Evolutionary conservation across 2,888 invertebrate genomes (phyloP).

Genomic region (Dicycla oo): DNA sequence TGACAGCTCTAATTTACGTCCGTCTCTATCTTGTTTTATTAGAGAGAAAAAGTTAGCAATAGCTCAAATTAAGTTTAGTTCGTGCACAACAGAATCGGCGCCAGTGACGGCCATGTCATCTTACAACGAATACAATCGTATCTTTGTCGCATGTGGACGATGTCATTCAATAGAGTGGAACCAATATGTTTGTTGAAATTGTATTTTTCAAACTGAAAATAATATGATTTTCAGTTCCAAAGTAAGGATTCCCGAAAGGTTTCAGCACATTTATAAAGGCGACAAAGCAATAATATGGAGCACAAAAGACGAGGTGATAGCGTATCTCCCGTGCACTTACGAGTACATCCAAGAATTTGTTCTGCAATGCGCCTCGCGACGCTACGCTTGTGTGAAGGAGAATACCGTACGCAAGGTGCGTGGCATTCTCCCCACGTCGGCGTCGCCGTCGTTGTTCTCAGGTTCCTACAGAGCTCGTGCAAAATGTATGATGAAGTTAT

Average conservation of each 20-base stretch:
- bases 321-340: background rate
- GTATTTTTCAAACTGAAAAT: background rate
- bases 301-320: background rate
- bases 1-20: too few relatives aligned
- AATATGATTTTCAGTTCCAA: background rate
- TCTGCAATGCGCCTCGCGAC: background rate
- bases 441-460: too few relatives aligned
- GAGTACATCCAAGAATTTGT: background rate
- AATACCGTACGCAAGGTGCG: background rate
- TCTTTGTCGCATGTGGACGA: background rate
- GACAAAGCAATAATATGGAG: background rate
- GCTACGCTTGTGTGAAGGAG: background rate
- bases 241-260: background rate
- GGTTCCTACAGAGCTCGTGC: background rate
- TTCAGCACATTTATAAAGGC: background rate
- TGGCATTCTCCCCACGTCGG: background rate
- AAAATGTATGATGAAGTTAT: constrained; percentile 3
- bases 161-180: background rate
- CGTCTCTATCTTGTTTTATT: too few relatives aligned
- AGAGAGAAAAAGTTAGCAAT: too few relatives aligned
- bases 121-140: background rate
- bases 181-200: background rate
- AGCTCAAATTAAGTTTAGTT: too few relatives aligned
- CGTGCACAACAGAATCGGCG: too few relatives aligned
- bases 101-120: background rate